A percentile compares a stretch with the other conserved stretches of the same genome.
Evolutionary conservation across 2,113 vertebrate species (phyloP).

Genomic region (Grus americana): DNA sequence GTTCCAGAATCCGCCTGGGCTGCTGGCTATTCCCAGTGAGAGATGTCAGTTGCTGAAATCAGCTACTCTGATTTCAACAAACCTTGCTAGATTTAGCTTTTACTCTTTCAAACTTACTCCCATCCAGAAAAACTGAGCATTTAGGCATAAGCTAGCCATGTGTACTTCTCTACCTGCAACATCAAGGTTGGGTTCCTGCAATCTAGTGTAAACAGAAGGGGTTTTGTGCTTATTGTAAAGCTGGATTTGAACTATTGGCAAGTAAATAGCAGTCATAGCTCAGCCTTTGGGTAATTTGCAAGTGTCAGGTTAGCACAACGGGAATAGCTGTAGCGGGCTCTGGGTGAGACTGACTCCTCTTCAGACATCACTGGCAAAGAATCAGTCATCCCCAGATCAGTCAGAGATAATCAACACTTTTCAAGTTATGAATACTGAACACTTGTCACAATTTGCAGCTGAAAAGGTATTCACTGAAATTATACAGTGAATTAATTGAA

Average conservation of each 20-base stretch:
- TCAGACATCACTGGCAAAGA: neutral
- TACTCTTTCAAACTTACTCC: neutral
- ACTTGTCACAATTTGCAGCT: constrained; percentile 20
- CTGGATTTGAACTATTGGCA: neutral
- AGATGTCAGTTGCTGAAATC: neutral
- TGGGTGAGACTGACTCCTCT: neutral
- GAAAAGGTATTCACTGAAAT: constrained; percentile 45
- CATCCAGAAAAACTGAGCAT: neutral
- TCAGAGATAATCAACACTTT: constrained; percentile 3
- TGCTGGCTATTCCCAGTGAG: neutral
- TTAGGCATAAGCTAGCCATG: neutral
- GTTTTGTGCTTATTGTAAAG: neutral
- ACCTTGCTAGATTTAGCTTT: neutral
- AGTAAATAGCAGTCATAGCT: neutral
- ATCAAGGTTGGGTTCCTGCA: neutral
- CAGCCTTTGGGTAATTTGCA: neutral
- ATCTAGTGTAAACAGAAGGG: neutral
- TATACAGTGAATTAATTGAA: constrained; percentile 33
- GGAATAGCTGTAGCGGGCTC: neutral
- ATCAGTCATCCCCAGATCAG: neutral
- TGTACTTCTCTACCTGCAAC: neutral
- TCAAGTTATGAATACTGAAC: constrained; percentile 10
- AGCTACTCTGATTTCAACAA: neutral
- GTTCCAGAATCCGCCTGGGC: neutral
- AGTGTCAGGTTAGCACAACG: neutral